Percentiles rank a stretch among this genome's conserved stretches.
phyloP scores from a whole-genome alignment of 2,888 invertebrate genomes.

The Biston stratarius region DNA sequence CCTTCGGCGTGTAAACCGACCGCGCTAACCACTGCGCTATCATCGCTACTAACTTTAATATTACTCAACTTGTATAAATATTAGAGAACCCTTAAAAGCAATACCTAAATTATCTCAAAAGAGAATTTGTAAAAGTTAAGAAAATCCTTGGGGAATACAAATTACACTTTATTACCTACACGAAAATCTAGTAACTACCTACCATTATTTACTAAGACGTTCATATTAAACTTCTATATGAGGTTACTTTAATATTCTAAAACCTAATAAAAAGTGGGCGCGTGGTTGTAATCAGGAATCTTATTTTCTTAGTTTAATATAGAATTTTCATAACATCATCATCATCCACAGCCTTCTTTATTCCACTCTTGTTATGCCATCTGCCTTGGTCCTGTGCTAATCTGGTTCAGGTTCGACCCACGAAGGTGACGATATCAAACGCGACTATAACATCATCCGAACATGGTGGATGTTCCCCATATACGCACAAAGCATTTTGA shows the following conservation, averaged over 20 bases:
- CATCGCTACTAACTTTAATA: not conserved
- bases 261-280: constrained; percentile 10
- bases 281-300: not conserved
- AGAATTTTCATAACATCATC: not conserved
- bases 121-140: not conserved
- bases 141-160: not conserved
- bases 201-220: constrained; percentile 12
- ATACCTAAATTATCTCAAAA: not conserved
- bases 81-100: not conserved
- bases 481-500: no score
- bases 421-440: no score
- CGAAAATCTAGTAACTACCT: not conserved
- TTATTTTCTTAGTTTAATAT: not conserved
- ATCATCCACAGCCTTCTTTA: no score
- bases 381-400: no score
- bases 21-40: no score
- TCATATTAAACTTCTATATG: constrained; percentile 9
- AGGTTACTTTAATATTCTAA: constrained; percentile 17
- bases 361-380: no score
- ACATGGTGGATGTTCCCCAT: no score
- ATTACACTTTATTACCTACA: constrained; percentile 2
- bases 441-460: no score
- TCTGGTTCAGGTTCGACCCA: no score
- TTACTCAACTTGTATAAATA: not conserved
- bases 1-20: no score